phyloP scores from a whole-genome alignment of 2,888 invertebrate genomes.

The Lissocephala sabroskyi region DNA sequence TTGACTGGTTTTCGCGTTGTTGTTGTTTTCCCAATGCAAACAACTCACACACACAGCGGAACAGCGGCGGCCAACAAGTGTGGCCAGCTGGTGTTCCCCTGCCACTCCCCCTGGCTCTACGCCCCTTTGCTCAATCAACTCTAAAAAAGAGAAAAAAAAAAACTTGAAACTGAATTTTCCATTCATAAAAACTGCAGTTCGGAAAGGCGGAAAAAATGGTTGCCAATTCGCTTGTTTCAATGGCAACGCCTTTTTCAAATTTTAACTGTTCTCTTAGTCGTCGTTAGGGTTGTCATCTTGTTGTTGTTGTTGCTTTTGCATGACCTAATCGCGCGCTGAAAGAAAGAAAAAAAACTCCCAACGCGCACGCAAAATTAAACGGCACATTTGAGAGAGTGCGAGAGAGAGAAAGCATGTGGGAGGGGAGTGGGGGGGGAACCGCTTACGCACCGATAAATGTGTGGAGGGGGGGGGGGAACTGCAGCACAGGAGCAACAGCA shows the following conservation, averaged over 20 bases:
- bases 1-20: slow-evolving; percentile 56
- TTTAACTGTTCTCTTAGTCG: slow-evolving; percentile 15
- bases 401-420: slow-evolving; percentile 34
- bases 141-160: slow-evolving; percentile 8
- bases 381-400: too few relatives aligned
- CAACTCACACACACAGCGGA: slow-evolving; percentile 19
- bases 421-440: too few relatives aligned
- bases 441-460: too few relatives aligned
- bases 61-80: slow-evolving; percentile 11
- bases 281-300: slow-evolving; percentile 12
- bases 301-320: slow-evolving; percentile 40
- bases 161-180: slow-evolving; percentile 34
- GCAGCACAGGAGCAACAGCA: too few relatives aligned
- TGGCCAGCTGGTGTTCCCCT: background rate
- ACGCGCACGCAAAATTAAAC: slow-evolving; percentile 34
- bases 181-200: slow-evolving; percentile 42
- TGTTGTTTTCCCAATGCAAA: slow-evolving; percentile 50
- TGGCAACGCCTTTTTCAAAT: background rate
- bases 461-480: too few relatives aligned
- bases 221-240: background rate
- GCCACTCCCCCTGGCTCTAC: too few relatives aligned
- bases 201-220: slow-evolving; percentile 38
- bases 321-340: slow-evolving; percentile 55
- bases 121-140: slow-evolving; percentile 31
- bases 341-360: slow-evolving; percentile 20